Base-by-base conservation (phyloP, 1,140 invertebrate genomes). In the Calosoma granatense region DNA sequence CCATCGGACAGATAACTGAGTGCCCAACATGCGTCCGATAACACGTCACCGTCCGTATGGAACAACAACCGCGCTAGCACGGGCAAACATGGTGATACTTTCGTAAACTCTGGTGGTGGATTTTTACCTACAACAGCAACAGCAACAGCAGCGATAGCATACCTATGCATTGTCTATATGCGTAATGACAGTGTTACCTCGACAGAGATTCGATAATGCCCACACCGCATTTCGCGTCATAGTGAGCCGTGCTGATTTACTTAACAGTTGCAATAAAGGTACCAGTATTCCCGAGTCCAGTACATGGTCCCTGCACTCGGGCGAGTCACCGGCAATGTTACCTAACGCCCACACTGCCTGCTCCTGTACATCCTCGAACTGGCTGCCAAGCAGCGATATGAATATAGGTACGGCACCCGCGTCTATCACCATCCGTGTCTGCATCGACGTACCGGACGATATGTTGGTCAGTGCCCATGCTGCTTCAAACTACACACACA, bases 391-490 rank as follows among this genome's bases (percentile, higher is more conserved):
- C 22, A 98, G 77, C 22, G 80, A 76, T 62, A 98, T 92, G 68
- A 98, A 95, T 63, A 94, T 87, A 15, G 89, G 89, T 43, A 98
- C 92, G 21, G 94, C 94, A 47, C 92, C 92, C 26, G 92, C 90
- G 64, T 95, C 90, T 63, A 98, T 91, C 0, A 98, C 94, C 64
- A 92, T 87, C 56, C 85, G 80, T 1, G 95, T 98, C 74, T 98
- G 94, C 57, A 85, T 78, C 15, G 92, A 94, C 19, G 92, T 96
- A n/a, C 95, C 95, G 1, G 92, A 96, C 1, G 94, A 95, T 64
- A 98, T 96, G 74, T 98, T 98, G 53, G 95, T 98, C 59, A 98
- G 72, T 51, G 94, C 93, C 95, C 95, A 98, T 51, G 95, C 94
- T 56, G 95, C 94, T 78, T 98, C 95, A 78, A 98, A 98, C 88